These are phyloP conservation scores for Steinernema hermaphroditum DNA, from an alignment of 2,888 invertebrate species.

Conservation along the genomic window DNA sequence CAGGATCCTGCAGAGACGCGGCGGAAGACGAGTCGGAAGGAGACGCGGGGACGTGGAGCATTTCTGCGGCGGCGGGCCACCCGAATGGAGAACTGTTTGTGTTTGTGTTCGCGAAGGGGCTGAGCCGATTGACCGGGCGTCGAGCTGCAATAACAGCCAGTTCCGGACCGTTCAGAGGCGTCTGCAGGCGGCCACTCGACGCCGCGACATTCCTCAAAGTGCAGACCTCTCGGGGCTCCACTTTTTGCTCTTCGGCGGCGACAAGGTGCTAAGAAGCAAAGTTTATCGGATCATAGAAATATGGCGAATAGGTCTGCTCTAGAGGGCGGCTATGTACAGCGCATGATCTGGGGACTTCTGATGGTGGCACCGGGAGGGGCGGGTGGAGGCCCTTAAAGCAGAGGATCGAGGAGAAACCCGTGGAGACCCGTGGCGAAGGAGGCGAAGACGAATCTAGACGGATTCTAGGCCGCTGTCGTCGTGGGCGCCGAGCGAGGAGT, in stretches of 20 bases:
- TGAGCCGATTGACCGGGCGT: slow-evolving; percentile 14
- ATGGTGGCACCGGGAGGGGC: neutral
- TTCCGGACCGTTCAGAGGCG: no score
- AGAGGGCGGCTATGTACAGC: slow-evolving; percentile 8
- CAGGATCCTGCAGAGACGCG: neutral
- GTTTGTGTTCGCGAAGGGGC: slow-evolving; percentile 14
- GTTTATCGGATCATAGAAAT: neutral
- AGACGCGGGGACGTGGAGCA: neutral
- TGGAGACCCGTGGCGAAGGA: no score
- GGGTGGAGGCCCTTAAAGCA: neutral
- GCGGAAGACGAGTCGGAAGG: neutral
- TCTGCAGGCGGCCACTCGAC: no score
- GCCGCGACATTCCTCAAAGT: no score
- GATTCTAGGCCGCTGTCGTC: slow-evolving; percentile 30
- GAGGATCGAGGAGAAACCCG: slow-evolving; percentile 18
- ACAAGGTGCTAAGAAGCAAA: no score
- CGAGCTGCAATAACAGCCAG: neutral
- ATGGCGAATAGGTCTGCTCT: slow-evolving; percentile 8
- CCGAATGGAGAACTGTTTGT: neutral
- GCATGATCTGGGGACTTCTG: no score
- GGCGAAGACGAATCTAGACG: neutral
- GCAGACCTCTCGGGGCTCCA: no score
- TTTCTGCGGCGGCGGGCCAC: neutral
- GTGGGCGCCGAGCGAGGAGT: slow-evolving; percentile 10
- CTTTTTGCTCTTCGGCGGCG: no score